Conservation (phyloP, 2,888 invertebrate species). For the Conops quadrifasciatus region DNA sequence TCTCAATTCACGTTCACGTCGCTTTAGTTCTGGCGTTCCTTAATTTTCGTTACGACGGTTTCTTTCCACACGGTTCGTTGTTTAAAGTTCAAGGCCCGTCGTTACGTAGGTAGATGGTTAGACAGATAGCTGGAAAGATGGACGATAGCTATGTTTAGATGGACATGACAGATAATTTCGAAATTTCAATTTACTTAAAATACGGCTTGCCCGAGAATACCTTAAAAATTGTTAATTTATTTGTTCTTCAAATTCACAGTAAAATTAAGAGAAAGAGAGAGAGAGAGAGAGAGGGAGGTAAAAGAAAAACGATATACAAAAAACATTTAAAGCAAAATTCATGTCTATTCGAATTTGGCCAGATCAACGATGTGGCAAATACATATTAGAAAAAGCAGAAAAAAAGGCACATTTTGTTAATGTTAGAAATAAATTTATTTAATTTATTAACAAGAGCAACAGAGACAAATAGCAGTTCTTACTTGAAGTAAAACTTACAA, state of each 20-base stretch:
- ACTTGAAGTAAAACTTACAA: background rate
- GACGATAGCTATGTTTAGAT: conserved; percentile 3
- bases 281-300: background rate
- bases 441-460: conserved; percentile 12
- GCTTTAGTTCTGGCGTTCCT: background rate
- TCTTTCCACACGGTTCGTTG: background rate
- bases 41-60: too few species aligned
- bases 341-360: background rate
- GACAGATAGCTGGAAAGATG: background rate
- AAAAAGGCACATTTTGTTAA: background rate
- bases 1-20: too few species aligned
- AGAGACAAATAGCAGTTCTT: background rate
- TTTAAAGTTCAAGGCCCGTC: conserved; percentile 1
- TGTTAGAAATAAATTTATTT: conserved; percentile 24
- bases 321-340: background rate
- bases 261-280: conserved; percentile 1
- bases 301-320: conserved; percentile 4
- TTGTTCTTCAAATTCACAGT: conserved; percentile 21
- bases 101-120: background rate
- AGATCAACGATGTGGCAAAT: background rate
- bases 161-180: conserved; percentile 11
- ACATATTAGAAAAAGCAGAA: background rate
- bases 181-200: conserved; percentile 10
- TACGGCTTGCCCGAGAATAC: background rate
- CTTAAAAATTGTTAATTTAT: background rate